Conservation (phyloP, 1,140 invertebrate genomes). For the Macrostomum lignano region DNA sequence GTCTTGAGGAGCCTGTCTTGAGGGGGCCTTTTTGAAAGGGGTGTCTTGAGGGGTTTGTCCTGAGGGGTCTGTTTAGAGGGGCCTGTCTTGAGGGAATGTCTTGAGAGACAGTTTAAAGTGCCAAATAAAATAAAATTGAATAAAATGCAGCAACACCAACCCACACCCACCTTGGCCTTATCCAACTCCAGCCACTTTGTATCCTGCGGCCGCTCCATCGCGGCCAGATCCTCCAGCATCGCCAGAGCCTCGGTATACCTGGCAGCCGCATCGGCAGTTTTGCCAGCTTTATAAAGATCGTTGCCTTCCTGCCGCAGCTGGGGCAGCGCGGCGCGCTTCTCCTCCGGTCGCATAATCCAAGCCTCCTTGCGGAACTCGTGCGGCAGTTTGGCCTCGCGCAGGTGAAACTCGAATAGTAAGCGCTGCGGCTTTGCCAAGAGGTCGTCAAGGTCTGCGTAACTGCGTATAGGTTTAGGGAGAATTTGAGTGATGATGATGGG, state of each 20-base stretch:
- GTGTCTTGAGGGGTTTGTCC: no score
- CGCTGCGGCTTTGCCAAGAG: slow-evolving; percentile 45
- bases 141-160: no score
- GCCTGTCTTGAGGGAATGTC: no score
- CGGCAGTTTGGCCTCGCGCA: slow-evolving; percentile 34
- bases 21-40: no score
- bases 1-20: no score
- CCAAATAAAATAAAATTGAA: no score
- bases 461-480: slow-evolving; percentile 49
- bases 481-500: slow-evolving; percentile 24
- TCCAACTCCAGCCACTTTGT: slow-evolving; percentile 52
- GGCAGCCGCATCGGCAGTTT: slow-evolving; percentile 43
- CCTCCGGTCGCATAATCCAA: slow-evolving; percentile 59
- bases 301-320: slow-evolving; percentile 54
- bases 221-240: slow-evolving; percentile 59
- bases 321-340: slow-evolving; percentile 46
- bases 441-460: slow-evolving; percentile 51
- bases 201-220: slow-evolving; percentile 60
- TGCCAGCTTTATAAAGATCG: slow-evolving; percentile 41
- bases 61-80: no score
- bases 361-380: slow-evolving; percentile 64
- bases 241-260: slow-evolving; percentile 55
- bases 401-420: slow-evolving; percentile 53
- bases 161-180: no score
- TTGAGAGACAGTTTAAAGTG: no score